Conservation (phyloP, 2,797 vertebrate genomes). For the Smutsia gigantea region DNA sequence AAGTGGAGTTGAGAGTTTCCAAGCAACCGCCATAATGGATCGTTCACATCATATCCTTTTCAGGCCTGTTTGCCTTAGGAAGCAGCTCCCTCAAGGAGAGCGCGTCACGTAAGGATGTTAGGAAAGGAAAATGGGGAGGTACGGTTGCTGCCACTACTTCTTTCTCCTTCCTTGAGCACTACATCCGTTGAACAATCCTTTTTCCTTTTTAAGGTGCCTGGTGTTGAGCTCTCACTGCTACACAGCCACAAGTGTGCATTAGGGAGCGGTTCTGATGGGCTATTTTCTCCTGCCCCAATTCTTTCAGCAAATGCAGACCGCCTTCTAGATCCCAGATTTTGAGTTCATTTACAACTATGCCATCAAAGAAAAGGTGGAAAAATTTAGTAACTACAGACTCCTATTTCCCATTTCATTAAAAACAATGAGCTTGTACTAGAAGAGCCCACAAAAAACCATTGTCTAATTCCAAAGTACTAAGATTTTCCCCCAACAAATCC, state of each 20-base stretch:
- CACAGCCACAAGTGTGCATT: background rate
- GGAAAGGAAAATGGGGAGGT: background rate
- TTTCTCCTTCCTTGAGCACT: background rate
- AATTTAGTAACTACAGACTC: background rate
- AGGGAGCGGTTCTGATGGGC: background rate
- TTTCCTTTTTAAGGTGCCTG: background rate
- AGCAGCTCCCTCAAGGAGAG: background rate
- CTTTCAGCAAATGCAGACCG: background rate
- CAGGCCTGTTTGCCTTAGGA: background rate
- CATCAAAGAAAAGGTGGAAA: background rate
- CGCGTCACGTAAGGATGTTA: background rate
- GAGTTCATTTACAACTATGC: background rate
- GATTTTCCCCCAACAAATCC: background rate
- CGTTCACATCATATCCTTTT: background rate
- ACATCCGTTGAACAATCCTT: background rate
- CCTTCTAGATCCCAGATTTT: background rate
- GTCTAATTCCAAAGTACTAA: slow-evolving; percentile 24
- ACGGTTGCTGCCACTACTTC: background rate
- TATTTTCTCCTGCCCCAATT: background rate
- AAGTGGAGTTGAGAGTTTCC: background rate
- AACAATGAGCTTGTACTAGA: background rate
- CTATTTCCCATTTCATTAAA: background rate
- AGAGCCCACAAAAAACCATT: background rate
- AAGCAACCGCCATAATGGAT: background rate
- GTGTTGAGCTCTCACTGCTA: background rate